Evolutionary conservation across 2,888 invertebrate genomes (phyloP), one percentile per base, ranked within the genome.

Genomic region (Apamea anceps): DNA sequence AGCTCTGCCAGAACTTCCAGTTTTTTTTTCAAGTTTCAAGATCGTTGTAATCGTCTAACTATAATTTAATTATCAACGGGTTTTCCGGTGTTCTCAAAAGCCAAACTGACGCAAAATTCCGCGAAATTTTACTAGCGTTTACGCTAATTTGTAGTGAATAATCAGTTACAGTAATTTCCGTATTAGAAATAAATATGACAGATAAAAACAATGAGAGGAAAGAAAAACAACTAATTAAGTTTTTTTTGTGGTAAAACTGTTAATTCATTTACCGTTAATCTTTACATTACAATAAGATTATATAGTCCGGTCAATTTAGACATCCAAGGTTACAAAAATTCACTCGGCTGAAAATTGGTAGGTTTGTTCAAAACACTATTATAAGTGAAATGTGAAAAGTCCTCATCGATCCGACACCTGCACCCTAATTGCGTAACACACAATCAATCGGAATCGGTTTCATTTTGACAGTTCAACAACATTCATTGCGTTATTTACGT

Each of bases 81-180:
- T 15, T 72, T 60, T 62, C n/a, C 60, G n/a, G 37, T 66, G 21
- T 68, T 65, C n/a, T 70, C 21, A 37, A 37, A 67, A 45, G 48
- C 48, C 6, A 5, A 62, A 77, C 28, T 28, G 5, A 1, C 6
- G 13, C 13, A 15, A 25, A 25, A 67, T 71, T 51, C 51, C 7
- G n/a, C 18, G 51, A 65, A 65, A 54, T 45, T 48, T n/a, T 73
- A 73, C 12, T 15, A 32, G 1, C 12, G 10, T 62, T 37, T 63
- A 54, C 15, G 45, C 6, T 42, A 15, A 18, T 65, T 77, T 57
- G 8, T 12, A 65, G 21, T 65, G 18, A 45, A 57, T 66, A 4
- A 37, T 37, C 12, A 28, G 54, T 3, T 28, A 37, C 15, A 42
- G n/a, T 68, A 21, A 21, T 21, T 8, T 57, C 8, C 1, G 25